Percentiles rank a stretch among this genome's conserved stretches.
Conservation (phyloP, 2,113 vertebrate species). For the Onychostoma macrolepis region DNA sequence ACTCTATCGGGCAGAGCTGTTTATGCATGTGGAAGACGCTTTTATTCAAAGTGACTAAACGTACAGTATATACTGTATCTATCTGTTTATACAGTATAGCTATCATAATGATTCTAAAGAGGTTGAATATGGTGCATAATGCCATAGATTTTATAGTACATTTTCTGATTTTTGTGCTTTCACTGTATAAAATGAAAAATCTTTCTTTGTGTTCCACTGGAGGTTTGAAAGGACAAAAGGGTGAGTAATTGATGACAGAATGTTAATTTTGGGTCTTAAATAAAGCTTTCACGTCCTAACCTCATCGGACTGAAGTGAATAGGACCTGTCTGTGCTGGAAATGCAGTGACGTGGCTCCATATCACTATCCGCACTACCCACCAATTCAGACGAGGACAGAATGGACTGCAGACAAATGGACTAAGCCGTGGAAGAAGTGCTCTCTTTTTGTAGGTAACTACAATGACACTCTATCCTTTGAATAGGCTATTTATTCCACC, state of each 20-base stretch:
- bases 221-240: no score
- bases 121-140: no score
- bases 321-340: background rate
- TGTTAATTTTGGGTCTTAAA: conserved; percentile 3
- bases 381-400: background rate
- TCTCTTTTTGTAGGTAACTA: background rate
- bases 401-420: conserved; percentile 4
- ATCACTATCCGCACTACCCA: background rate
- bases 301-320: background rate
- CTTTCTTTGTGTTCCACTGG: background rate
- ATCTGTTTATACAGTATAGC: background rate
- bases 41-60: conserved; percentile 7
- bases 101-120: background rate
- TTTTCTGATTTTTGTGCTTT: background rate
- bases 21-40: background rate
- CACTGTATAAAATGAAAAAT: background rate
- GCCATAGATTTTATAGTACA: no score
- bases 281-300: background rate
- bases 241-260: no score
- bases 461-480: background rate
- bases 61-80: background rate
- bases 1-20: background rate
- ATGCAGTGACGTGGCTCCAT: background rate
- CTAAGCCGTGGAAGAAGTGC: background rate
- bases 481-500: conserved; percentile 13